Evolutionary conservation across 2,888 invertebrate genomes (phyloP), one percentile per base, ranked within the genome.

Genomic region (Macrophya annulata): DNA sequence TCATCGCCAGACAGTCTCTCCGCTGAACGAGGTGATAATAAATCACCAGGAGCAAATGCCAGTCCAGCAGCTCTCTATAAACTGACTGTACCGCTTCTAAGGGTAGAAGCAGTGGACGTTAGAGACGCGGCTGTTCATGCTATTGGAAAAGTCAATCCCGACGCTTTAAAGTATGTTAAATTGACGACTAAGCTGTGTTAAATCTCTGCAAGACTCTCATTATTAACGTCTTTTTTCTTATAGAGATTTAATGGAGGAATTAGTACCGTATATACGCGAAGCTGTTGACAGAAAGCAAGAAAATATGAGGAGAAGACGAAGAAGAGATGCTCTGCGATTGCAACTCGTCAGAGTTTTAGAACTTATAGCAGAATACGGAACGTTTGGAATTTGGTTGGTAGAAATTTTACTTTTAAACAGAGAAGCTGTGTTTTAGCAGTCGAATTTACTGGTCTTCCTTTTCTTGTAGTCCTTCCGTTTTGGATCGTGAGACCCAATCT

Each of bases 201-300:
- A 37, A 51, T 45, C n/a, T 21, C 37, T 55, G 62, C 37, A 17
- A 59, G 65, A 72, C 65, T 21, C 51, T 74, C 43, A 83, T 86
- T 86, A 65, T 76, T 79, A 37, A 84, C 81, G 31, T 85, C 21
- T 25, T 43, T 25, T n/a, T 17, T 51, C 88, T 87, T 91, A 15
- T 92, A 99, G 99, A 92, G 99, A 99, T 94, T 94, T 99, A 86
- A 97, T 99, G 96, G 99, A 99, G 91, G 99, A 99, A 94, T 93
- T 99, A 85, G 96, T 98, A 9, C 96, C 97, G 0, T 97, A 98
- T 88, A 96, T 99, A 86, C 96, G 99, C 25, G 99, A 99, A 93
- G 99, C 99, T 0, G 97, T 99, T 31, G 99, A 99, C 93, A 96
- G 98, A 77, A 99, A 99, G 92, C 99, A 99, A 94, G 99, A 99